Evolutionary conservation across 2,797 vertebrate genomes (phyloP), one percentile per base, ranked within the genome.

Genomic region (Apodemus agrarius): DNA sequence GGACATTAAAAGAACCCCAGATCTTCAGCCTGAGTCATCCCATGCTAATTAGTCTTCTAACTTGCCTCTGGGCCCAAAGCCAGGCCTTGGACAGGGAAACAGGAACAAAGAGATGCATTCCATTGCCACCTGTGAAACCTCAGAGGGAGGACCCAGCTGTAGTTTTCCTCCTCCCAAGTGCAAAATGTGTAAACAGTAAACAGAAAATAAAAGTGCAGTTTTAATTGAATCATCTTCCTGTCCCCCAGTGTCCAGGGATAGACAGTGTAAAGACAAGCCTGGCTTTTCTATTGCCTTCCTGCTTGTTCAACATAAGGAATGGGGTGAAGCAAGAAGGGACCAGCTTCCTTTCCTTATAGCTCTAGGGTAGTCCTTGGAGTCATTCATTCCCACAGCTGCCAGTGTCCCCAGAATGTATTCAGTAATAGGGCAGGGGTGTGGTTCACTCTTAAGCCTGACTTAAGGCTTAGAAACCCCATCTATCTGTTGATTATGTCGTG

Each of bases 81-180:
- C 57, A 95, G 95, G 81, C 87, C 87, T 93, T 84, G 46, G 95
- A 90, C 65, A 95, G 93, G 94, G 89, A 97, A 86, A 93, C 29
- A 86, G 89, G 86, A 65, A 98, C 96, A 96, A 97, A 96, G 89
- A 92, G 95, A 97, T 84, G 74, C 88, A 95, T 95, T 95, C 95
- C 83, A 92, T 93, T 95, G 94, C 96, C 97, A 96, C 97, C 97
- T 98, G 98, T 97, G 97, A 96, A 97, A 89, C 82, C 96, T 97
- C 97, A 95, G 96, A 92, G 86, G 95, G 91, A 95, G 95, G 95
- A 96, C 93, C 89, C 94, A 90, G 89, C 93, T 89, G 85, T 90
- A 72, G 94, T 91, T 94, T 97, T 95, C 93, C 94, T 97, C 94
- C 91, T 96, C 97, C 92, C 97, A n/a, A n/a, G n/a, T n/a, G n/a